These are phyloP conservation scores for Hyles vespertilio DNA, from an alignment of 1,140 invertebrate species.

Conservation along the genomic window DNA sequence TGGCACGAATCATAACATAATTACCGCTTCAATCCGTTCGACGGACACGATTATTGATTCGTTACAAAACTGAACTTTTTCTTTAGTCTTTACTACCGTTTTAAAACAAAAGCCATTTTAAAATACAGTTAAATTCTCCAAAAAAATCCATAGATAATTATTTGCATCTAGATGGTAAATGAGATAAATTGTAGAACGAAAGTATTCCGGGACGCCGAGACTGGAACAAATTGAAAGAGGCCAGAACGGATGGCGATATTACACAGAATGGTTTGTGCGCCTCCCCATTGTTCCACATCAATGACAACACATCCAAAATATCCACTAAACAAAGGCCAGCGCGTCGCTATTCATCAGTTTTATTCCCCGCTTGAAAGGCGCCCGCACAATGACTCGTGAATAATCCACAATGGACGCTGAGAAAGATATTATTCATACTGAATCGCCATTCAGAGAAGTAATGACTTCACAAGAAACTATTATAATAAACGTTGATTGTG, in stretches of 20 bases:
- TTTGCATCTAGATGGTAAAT: too few species aligned
- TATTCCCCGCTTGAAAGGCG: slow-evolving; percentile 55
- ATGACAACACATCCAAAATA: slow-evolving; percentile 46
- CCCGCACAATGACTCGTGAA: slow-evolving; percentile 61
- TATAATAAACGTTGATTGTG: slow-evolving; percentile 41
- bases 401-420: slow-evolving; percentile 53
- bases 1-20: too few species aligned
- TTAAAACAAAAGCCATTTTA: too few species aligned
- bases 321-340: slow-evolving; percentile 50
- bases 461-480: slow-evolving; percentile 33
- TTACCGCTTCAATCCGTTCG: too few species aligned
- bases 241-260: slow-evolving; percentile 1
- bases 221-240: not conserved
- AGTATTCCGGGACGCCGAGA: too few species aligned
- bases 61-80: too few species aligned
- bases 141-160: too few species aligned
- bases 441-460: slow-evolving; percentile 46
- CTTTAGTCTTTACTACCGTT: too few species aligned
- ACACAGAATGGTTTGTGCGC: not conserved
- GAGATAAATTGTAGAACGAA: too few species aligned
- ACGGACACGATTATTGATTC: too few species aligned
- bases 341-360: slow-evolving; percentile 49
- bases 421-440: slow-evolving; percentile 44
- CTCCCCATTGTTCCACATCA: slow-evolving; percentile 19
- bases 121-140: too few species aligned